phyloP scores from a whole-genome alignment of 2,888 invertebrate species.

The Aromia moschata region DNA sequence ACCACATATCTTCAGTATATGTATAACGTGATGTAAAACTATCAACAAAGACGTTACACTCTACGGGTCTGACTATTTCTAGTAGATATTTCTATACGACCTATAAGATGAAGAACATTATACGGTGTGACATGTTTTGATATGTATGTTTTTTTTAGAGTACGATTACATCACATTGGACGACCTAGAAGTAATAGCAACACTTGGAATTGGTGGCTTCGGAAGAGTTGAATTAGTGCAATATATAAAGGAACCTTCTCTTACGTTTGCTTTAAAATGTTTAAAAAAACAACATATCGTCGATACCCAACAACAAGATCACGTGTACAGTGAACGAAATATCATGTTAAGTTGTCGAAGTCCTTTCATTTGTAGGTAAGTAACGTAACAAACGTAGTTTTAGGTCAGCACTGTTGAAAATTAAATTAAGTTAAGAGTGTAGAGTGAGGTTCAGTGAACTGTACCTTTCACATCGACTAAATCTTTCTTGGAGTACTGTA shows the following conservation, averaged over 20 bases:
- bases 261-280: conserved; percentile 74
- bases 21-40: too few relatives aligned
- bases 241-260: conserved; percentile 61
- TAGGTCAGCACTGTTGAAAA: too few relatives aligned
- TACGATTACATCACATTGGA: conserved; percentile 63
- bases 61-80: too few relatives aligned
- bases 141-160: conserved; percentile 58
- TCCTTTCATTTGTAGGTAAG: conserved; percentile 77
- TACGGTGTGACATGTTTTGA: too few relatives aligned
- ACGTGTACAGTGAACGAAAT: conserved; percentile 75
- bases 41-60: too few relatives aligned
- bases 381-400: background rate
- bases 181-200: conserved; percentile 73
- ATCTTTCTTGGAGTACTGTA: too few relatives aligned
- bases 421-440: too few relatives aligned
- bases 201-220: conserved; percentile 77
- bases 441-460: too few relatives aligned
- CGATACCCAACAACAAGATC: conserved; percentile 77
- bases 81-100: too few relatives aligned
- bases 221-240: conserved; percentile 74
- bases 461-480: too few relatives aligned
- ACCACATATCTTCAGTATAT: too few relatives aligned
- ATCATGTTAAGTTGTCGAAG: conserved; percentile 76
- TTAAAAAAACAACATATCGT: conserved; percentile 78
- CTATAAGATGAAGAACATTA: too few relatives aligned